phyloP scores from a whole-genome alignment of 2,888 invertebrate species.

The Molorchus minor region DNA sequence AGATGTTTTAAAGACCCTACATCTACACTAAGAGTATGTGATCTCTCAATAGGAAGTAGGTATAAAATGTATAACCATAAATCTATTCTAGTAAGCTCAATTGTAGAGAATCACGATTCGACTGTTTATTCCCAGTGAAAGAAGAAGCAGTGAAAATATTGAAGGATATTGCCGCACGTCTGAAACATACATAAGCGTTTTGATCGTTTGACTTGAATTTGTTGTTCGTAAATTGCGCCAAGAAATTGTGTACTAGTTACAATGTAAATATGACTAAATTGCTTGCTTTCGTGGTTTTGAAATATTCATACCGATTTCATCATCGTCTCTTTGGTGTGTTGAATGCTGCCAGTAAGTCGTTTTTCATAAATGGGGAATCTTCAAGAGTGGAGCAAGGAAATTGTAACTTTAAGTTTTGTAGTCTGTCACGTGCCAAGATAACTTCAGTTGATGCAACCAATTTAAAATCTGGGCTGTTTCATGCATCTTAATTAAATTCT shows the following conservation, averaged over 20 bases:
- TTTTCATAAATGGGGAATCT: background rate
- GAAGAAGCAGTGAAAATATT: constrained; percentile 20
- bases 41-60: background rate
- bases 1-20: background rate
- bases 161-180: constrained; percentile 28
- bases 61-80: background rate
- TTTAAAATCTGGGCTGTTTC: no score
- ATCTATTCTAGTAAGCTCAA: constrained; percentile 4
- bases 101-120: constrained; percentile 20
- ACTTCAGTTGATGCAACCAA: no score
- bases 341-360: background rate
- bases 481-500: no score
- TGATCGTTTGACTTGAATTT: constrained; percentile 27
- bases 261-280: constrained; percentile 17
- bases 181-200: constrained; percentile 23
- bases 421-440: no score
- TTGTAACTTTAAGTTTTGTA: background rate
- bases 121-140: constrained; percentile 18
- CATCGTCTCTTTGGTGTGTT: constrained; percentile 20
- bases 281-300: constrained; percentile 21
- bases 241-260: constrained; percentile 19
- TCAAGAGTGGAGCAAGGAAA: background rate
- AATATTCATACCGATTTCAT: constrained; percentile 24
- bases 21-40: background rate
- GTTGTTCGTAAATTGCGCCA: constrained; percentile 23